Percentiles rank a stretch among this genome's conserved stretches.
Conservation (phyloP, 2,888 invertebrate genomes). For the Lingula anatina region DNA sequence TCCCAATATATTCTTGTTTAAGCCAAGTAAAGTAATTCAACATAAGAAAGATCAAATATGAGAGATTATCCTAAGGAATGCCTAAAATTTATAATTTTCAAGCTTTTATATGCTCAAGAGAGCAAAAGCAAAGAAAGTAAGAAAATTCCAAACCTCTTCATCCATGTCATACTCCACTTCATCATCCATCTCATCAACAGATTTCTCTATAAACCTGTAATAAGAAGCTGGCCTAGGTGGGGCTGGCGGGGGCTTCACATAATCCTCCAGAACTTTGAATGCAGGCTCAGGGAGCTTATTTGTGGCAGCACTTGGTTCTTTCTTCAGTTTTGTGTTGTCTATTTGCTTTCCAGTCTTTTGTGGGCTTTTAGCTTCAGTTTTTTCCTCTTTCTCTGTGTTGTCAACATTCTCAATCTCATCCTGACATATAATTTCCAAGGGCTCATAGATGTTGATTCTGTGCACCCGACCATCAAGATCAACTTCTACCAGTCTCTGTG, state of each 20-base stretch:
- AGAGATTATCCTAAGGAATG: too few species aligned
- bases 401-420: conserved; percentile 48
- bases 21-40: too few species aligned
- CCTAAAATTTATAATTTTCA: too few species aligned
- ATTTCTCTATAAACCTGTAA: conserved; percentile 84
- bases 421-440: conserved; percentile 51
- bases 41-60: too few species aligned
- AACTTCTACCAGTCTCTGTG: conserved; percentile 79
- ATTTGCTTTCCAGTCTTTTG: conserved; percentile 13
- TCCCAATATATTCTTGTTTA: too few species aligned
- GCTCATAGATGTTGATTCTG: conserved; percentile 57
- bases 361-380: conserved; percentile 21
- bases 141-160: too few species aligned
- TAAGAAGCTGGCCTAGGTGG: conserved; percentile 82
- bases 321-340: conserved; percentile 22
- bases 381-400: conserved; percentile 47
- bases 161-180: conserved; percentile 95
- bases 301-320: conserved; percentile 23
- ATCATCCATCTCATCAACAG: conserved; percentile 88
- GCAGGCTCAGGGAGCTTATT: conserved; percentile 66
- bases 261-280: conserved; percentile 67
- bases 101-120: too few species aligned
- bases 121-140: too few species aligned
- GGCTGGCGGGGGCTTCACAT: conserved; percentile 71
- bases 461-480: conserved; percentile 77